A percentile compares a stretch with the other conserved stretches of the same genome.
phyloP scores from a whole-genome alignment of 2,888 invertebrate genomes.

The Apodemia zela region DNA sequence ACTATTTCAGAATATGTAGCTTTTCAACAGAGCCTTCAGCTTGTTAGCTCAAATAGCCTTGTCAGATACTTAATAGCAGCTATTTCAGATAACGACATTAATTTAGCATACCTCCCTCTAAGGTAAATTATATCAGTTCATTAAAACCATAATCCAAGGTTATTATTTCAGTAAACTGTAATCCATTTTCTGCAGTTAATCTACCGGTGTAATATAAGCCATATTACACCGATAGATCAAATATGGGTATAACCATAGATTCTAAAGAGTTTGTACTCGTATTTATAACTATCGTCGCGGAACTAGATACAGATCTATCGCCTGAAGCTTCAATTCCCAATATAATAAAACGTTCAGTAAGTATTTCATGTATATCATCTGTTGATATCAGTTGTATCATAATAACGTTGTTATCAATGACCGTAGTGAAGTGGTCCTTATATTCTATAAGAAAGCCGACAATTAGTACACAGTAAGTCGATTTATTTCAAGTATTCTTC shows the following conservation, averaged over 20 bases:
- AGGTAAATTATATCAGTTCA: slow-evolving; percentile 40
- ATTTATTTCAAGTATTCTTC: too few relatives aligned
- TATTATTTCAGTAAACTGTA: slow-evolving; percentile 41
- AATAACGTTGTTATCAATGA: slow-evolving; percentile 31
- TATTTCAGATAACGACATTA: not conserved
- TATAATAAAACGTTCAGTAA: slow-evolving; percentile 43
- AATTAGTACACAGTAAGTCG: too few relatives aligned
- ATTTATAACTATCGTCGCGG: slow-evolving; percentile 42
- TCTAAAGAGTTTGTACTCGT: slow-evolving; percentile 38
- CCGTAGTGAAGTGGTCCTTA: too few relatives aligned
- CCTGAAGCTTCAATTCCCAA: slow-evolving; percentile 52
- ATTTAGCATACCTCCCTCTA: slow-evolving; percentile 44
- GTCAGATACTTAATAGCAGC: not conserved
- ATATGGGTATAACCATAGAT: slow-evolving; percentile 39
- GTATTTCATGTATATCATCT: slow-evolving; percentile 38
- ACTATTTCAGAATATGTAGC: too few relatives aligned
- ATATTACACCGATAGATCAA: slow-evolving; percentile 41
- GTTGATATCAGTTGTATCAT: slow-evolving; percentile 33
- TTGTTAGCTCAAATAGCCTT: not conserved
- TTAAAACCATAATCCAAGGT: slow-evolving; percentile 44
- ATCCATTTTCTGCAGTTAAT: slow-evolving; percentile 38
- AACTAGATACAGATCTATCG: slow-evolving; percentile 45
- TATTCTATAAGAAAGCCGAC: too few relatives aligned
- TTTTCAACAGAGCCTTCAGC: too few relatives aligned
- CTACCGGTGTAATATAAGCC: slow-evolving; percentile 49